Percentiles rank a stretch among this genome's conserved stretches.
These are phyloP conservation scores for Cochlearius cochlearius DNA, from an alignment of 2,113 vertebrate genomes.

Conservation along the genomic window DNA sequence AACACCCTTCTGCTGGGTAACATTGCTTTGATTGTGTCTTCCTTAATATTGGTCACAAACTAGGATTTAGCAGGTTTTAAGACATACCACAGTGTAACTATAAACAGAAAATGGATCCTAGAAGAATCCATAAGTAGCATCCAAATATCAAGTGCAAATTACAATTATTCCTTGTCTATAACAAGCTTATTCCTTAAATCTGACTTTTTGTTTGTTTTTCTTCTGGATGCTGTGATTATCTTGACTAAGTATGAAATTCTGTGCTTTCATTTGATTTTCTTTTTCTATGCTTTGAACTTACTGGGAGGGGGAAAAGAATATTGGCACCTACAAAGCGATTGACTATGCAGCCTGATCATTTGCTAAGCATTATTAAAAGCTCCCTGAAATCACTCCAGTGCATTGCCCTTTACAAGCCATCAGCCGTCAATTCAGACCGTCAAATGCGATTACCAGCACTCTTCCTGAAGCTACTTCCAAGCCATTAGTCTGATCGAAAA, in stretches of 20 bases:
- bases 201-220: not conserved
- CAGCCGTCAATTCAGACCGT: conserved; percentile 60
- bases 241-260: not conserved
- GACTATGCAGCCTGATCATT: conserved; percentile 41
- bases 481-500: conserved; percentile 56
- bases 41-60: not conserved
- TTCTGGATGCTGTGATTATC: not conserved
- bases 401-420: conserved; percentile 62
- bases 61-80: not conserved
- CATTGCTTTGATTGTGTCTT: not conserved
- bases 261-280: not conserved
- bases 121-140: not conserved
- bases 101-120: not conserved
- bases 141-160: not conserved
- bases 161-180: not conserved
- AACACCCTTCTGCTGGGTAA: not conserved
- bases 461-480: conserved; percentile 52
- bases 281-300: not conserved
- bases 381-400: conserved; percentile 29
- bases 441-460: conserved; percentile 44
- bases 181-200: not conserved
- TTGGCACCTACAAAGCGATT: not conserved
- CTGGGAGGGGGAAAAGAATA: not conserved
- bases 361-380: conserved; percentile 68
- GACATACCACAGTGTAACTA: not conserved